A percentile compares a stretch with the other conserved stretches of the same genome.
phyloP scores from a whole-genome alignment of 2,888 invertebrate genomes.

The Ernsta delagoae region DNA sequence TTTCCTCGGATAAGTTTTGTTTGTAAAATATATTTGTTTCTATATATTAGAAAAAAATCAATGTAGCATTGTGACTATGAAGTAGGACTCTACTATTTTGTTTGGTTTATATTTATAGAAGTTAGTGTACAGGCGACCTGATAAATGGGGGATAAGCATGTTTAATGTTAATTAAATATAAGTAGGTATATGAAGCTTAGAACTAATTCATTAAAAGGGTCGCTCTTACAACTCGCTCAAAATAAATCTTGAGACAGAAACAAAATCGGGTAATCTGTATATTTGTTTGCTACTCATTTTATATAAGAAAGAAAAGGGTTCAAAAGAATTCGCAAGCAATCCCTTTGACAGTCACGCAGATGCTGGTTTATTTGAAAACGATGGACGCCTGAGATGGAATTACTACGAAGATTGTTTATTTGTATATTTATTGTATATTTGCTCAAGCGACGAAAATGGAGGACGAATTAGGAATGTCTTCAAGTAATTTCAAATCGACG shows the following conservation, averaged over 20 bases:
- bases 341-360: background rate
- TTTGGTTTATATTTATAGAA: too few species aligned
- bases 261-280: too few species aligned
- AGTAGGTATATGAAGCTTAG: too few species aligned
- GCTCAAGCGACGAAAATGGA: conserved; percentile 33
- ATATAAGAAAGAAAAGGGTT: background rate
- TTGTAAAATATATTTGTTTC: background rate
- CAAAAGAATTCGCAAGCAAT: background rate
- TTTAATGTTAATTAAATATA: too few species aligned
- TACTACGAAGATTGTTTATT: conserved; percentile 33
- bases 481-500: conserved; percentile 29
- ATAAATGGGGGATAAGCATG: too few species aligned
- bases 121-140: too few species aligned
- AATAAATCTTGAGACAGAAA: too few species aligned
- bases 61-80: background rate
- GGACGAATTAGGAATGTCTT: conserved; percentile 38
- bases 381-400: conserved; percentile 34
- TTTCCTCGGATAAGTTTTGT: background rate
- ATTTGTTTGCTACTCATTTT: background rate
- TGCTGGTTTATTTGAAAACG: conserved; percentile 16
- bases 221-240: too few species aligned
- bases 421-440: conserved; percentile 37
- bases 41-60: background rate
- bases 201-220: too few species aligned
- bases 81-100: too few species aligned